Base-by-base conservation (phyloP, 2,888 invertebrate genomes). In the Polia nebulosa region DNA sequence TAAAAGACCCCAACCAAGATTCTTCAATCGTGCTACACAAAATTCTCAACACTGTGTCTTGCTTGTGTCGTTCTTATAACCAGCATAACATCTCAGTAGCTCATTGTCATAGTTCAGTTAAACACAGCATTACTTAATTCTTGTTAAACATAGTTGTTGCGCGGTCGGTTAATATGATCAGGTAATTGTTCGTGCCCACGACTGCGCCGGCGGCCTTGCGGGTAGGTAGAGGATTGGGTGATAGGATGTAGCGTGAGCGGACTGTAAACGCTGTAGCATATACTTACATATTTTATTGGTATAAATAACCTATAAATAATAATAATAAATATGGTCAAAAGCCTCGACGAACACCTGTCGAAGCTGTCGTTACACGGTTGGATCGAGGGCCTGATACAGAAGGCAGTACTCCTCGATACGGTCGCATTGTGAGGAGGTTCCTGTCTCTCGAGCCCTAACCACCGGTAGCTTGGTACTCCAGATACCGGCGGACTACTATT, bases 181-280 rank as follows among this genome's bases (percentile, higher is more conserved):
- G 66, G 80, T 77, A 81, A 81, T 82, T 81, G 80, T 74, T 70
- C 61, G 65, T 66, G 69, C 61, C 32, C 17, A 67, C 66, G 52
- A 69, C 61, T 58, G 61, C 44, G 29, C 41, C 51, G 62, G 36
- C 80, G 85, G 80, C 76, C 76, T 77, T 81, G 80, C 58, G n/a
- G 20, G 25, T 68, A 56, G 22, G 65, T 15, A 61, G 39, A 51
- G 63, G 57, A 1, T 22, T 58, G 0, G 13, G 55, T 66, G 29
- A 27, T 20, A 20, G 22, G 63, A 45, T 52, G 34, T 13, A 80
- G 80, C 75, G 55, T 7, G 25, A 32, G 41, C 32, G 51, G 20
- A 0, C 2, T 11, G 7, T 22, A 13, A 17, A n/a, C 7, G 25
- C 15, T n/a, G 7, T 3, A 47, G 25, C 7, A 17, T 15, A 6